Evolutionary conservation across 2,797 vertebrate species (phyloP).

Genomic region (Phalloptychus januarius): DNA sequence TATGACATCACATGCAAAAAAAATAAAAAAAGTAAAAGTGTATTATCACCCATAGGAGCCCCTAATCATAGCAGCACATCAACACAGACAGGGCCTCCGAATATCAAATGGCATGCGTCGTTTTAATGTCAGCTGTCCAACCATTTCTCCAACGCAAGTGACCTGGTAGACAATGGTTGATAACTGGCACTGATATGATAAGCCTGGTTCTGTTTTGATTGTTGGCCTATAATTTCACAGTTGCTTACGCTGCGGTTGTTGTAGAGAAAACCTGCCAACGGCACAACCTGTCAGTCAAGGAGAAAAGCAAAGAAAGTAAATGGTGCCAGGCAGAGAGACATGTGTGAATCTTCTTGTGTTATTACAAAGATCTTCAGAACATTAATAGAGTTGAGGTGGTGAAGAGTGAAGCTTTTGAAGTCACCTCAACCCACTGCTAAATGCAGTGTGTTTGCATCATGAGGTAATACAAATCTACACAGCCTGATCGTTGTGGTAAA

Average conservation of each 20-base stretch:
- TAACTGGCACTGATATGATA: conserved; percentile 40
- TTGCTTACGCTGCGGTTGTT: conserved; percentile 53
- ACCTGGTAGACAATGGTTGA: conserved; percentile 39
- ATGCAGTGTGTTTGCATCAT: conserved; percentile 44
- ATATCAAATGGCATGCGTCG: conserved; percentile 22
- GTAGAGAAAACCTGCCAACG: conserved; percentile 59
- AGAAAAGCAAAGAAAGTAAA: conserved; percentile 46
- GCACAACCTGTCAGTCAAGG: conserved; percentile 61
- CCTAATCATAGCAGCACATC: conserved; percentile 29
- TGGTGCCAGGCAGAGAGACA: conserved; percentile 49
- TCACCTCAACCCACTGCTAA: conserved; percentile 31
- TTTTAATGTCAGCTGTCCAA: conserved; percentile 22
- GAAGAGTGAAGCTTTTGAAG: conserved; percentile 53
- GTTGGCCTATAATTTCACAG: conserved; percentile 61
- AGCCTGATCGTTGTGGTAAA: conserved; percentile 69
- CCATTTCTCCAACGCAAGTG: conserved; percentile 33
- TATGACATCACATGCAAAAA: neutral
- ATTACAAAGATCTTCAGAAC: conserved; percentile 43
- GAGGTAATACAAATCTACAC: neutral
- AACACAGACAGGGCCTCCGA: conserved; percentile 2
- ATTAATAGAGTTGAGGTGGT: conserved; percentile 46
- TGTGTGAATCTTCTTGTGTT: conserved; percentile 42
- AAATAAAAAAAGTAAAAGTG: neutral
- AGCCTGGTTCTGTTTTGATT: conserved; percentile 62
- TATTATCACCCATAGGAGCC: neutral